Base-by-base conservation (phyloP, 2,113 vertebrate genomes). In the Eupsittula cactorum region DNA sequence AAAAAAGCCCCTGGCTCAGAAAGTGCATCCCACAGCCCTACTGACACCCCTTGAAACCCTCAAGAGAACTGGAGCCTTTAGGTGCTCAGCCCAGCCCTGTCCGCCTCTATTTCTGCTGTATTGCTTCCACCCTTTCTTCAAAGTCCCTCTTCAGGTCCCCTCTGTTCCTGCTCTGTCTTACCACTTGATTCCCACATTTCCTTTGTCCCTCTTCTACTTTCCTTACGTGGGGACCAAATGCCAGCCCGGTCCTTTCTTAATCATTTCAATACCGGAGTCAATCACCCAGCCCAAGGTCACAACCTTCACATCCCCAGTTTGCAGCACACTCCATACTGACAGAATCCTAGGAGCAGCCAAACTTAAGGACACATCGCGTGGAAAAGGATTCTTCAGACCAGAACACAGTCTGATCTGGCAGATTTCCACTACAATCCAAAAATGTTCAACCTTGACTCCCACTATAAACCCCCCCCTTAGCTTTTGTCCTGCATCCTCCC, bases 281-380 rank as follows among this genome's bases (percentile, higher is more conserved):
- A 49, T 13, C 25, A n/a, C 31, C 28, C 13, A 23, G 68, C 42
- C 19, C 13, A 1, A 1, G 6, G 33, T 23, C 47, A 41, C 41
- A 83, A 57, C n/a, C 25, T 64, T 52, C 0, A 0, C 29, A 67
- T 10, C 6, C 5, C 9, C 16, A 13, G 18, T 17, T 16, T 37
- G 9, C 37, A 57, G 16, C 23, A 13, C 9, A 17, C 13, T 65
- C 29, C 33, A 41, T 67, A 15, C 18, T 60, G 24, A 86, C 57
- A 37, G 84, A 89, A 68, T 52, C 62, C 25, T 71, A 57, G 27
- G 16, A 77, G 41, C 46, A 42, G 39, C 44, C 78, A 47, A 83
- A 83, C 23, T 46, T 47, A 24, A 77, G 90, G 20, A 69, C 77
- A 27, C 1, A 3, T 11, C 20, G 44, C 0, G 1, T 1, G 3